phyloP scores from a whole-genome alignment of 2,888 invertebrate species.

The Rhamphomyia laevipes region DNA sequence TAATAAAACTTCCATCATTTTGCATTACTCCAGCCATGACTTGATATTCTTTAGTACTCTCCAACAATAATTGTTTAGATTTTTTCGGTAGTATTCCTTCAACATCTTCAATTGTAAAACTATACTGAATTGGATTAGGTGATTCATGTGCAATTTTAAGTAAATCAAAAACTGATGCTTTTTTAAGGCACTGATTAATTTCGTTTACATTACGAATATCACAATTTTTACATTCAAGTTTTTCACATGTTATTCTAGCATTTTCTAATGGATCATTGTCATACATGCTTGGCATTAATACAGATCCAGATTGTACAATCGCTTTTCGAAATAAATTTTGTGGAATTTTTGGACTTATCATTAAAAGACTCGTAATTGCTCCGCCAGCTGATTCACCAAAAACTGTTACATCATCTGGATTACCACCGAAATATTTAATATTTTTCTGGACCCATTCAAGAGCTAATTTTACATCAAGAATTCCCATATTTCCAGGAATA shows the following conservation, averaged over 20 bases:
- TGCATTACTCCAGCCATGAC: conserved; percentile 39
- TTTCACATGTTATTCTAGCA: conserved; percentile 25
- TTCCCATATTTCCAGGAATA: conserved; percentile 43
- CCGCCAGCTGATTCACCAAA: conserved; percentile 45
- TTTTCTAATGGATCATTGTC: conserved; percentile 31
- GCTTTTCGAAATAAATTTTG: conserved; percentile 36
- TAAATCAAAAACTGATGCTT: conserved; percentile 23
- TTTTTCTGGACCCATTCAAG: conserved; percentile 42
- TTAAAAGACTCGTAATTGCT: conserved; percentile 36
- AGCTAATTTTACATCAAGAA: conserved; percentile 40
- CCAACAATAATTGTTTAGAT: conserved; percentile 11
- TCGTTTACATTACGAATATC: conserved; percentile 19
- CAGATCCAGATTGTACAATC: conserved; percentile 43
- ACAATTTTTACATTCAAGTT: conserved; percentile 23
- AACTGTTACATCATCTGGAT: conserved; percentile 39
- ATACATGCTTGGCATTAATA: conserved; percentile 39
- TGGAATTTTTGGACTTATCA: conserved; percentile 35
- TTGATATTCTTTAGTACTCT: conserved; percentile 21
- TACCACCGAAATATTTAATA: conserved; percentile 41
- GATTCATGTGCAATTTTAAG: conserved; percentile 8
- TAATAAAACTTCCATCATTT: conserved; percentile 34
- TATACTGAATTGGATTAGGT: conserved; percentile 18
- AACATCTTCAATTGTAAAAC: conserved; percentile 23
- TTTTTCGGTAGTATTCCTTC: conserved; percentile 21
- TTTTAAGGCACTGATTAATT: conserved; percentile 24